phyloP scores from a whole-genome alignment of 1,140 invertebrate genomes.

The Chymomyza costata region DNA sequence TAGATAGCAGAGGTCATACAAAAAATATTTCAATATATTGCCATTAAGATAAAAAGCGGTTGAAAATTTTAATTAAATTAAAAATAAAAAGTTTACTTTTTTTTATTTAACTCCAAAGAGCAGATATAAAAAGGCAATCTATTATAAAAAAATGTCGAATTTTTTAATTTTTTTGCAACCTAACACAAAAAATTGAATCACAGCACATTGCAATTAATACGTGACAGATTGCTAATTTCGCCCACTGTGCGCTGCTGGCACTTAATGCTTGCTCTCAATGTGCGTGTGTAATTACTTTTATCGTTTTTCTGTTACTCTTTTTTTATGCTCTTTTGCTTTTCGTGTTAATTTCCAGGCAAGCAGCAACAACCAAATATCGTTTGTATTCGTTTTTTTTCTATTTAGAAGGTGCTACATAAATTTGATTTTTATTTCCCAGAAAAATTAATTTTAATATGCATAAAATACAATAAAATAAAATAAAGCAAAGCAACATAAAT shows the following conservation, averaged over 20 bases:
- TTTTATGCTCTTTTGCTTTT: slow-evolving; percentile 17
- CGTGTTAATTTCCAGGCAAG: slow-evolving; percentile 29
- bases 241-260: neutral
- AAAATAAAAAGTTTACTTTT: no score
- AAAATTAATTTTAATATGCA: slow-evolving; percentile 65
- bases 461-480: no score
- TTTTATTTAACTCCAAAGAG: no score
- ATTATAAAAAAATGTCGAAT: no score
- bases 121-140: no score
- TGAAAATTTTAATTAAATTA: no score
- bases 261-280: slow-evolving; percentile 14
- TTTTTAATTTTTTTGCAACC: no score
- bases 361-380: slow-evolving; percentile 5
- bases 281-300: slow-evolving; percentile 63
- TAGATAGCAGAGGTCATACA: no score
- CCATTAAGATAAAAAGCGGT: no score
- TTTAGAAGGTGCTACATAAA: slow-evolving; percentile 69
- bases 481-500: slow-evolving; percentile 53
- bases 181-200: no score
- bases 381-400: slow-evolving; percentile 5
- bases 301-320: slow-evolving; percentile 14
- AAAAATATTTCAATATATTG: no score
- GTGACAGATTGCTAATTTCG: slow-evolving; percentile 2
- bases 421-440: slow-evolving; percentile 67
- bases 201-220: no score